Evolutionary conservation across 2,797 vertebrate species (phyloP).

Genomic region (Xenentodon cancila): DNA sequence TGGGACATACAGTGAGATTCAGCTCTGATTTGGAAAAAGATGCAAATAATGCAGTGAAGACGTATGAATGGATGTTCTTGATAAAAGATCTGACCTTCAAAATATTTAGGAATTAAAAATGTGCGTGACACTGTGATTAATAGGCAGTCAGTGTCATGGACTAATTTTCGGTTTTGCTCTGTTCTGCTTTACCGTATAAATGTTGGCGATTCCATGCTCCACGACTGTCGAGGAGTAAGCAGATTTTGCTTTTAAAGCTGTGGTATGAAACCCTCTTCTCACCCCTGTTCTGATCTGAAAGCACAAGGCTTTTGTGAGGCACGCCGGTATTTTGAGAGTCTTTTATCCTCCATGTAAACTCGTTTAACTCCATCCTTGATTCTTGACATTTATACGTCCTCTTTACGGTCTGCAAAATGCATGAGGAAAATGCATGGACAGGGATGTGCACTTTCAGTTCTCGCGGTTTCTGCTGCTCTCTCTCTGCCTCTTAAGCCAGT

Average conservation of each 20-base stretch:
- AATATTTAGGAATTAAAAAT: no score
- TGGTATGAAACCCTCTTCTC: constrained; percentile 6
- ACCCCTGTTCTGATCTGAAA: constrained; percentile 7
- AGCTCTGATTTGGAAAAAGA: constrained; percentile 15
- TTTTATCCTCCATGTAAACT: constrained; percentile 41
- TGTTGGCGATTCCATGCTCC: not conserved
- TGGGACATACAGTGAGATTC: constrained; percentile 17
- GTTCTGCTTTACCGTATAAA: not conserved
- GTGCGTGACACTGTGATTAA: not conserved
- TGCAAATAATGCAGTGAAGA: no score
- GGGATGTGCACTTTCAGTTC: constrained; percentile 45
- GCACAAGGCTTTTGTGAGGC: constrained; percentile 3
- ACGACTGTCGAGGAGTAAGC: not conserved
- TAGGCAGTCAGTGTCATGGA: not conserved
- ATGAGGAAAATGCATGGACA: constrained; percentile 55
- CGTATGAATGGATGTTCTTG: no score
- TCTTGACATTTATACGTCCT: constrained; percentile 42
- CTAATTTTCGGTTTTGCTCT: not conserved
- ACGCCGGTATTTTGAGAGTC: constrained; percentile 1
- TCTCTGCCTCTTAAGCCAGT: constrained; percentile 29
- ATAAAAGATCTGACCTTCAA: no score
- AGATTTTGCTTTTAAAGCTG: constrained; percentile 8
- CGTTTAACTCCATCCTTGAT: constrained; percentile 36
- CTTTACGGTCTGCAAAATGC: constrained; percentile 53
- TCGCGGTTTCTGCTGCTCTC: not conserved